Evolutionary conservation across 2,113 vertebrate species (phyloP), one percentile per base, ranked within the genome.

Genomic region (Vimba vimba): DNA sequence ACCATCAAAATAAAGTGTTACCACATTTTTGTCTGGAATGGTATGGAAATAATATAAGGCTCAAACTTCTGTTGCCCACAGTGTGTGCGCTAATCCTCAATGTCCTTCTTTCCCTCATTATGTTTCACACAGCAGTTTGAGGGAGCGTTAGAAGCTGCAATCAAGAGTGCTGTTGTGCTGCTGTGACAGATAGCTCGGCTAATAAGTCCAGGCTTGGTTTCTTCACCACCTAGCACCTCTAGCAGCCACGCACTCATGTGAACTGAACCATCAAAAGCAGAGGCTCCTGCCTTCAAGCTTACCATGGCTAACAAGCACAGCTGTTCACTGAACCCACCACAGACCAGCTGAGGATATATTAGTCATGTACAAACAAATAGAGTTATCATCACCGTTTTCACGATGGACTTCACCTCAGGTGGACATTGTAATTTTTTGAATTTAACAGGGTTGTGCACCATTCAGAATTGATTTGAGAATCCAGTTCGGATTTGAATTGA

Each of bases 141-240:
- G 25, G 23, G 27, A 43, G 60, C 33, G 10, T 76, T 39, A 86
- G 19, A 86, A 82, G 30, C 64, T 75, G 78, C 82, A 88, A 86
- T 86, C 87, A 85, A 85, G 85, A 60, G 82, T 79, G 83, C 50
- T 84, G 89, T 66, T 83, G 74, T 90, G 33, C 33, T 33, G 33
- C 33, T 33, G 85, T 90, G 85, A 90, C 85, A 87, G 83, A 88
- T 85, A 90, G 82, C 30, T 83, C 80, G 43, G 74, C 82, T 90
- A 90, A 90, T 90, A 86, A 85, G 85, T 85, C 73, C 81, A 74
- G 83, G 80, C 85, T 78, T 73, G 78, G 68, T 69, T 80, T 85
- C 74, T 86, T 74, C 64, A 82, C 52, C 79, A 84, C 71, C 85
- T 78, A 43, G 57, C 74, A 85, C 73, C 79, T 85, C 87, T 66